Base-by-base conservation (phyloP, 2,113 vertebrate species). In the Carassius gibelio region DNA sequence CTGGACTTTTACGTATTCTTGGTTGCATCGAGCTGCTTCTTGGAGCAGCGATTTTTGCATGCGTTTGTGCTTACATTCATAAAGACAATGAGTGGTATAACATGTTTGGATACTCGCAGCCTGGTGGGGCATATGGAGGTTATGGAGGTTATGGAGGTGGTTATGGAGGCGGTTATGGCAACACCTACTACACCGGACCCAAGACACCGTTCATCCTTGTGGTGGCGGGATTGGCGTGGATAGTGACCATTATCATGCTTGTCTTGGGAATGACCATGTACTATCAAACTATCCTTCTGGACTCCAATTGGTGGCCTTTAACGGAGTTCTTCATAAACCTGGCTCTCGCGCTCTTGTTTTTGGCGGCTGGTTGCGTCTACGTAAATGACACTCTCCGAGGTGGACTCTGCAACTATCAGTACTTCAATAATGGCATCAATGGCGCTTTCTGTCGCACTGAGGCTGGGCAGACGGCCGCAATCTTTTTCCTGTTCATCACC, bases 241-340 rank as follows among this genome's bases (percentile, higher is more conserved):
- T 99, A 6, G 91, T 95, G 83, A 99, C 98, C 0, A 90, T 99
- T 4, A 97, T 97, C 0, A 3, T 99, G 10, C 89, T 99, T 5
- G 97, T 97, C 17, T 93, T 99, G 38, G 98, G 98, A 78, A 98
- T 99, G 98, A 97, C 97, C n/a, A 97, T 98, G 97, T 99, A 99
- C 89, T 99, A 99, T 90, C 96, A 96, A 52, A 97, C 96, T 13
- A 98, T 99, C 86, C 96, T 99, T 42, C 92, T 99, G 77, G 97
- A 98, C 90, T 98, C 98, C 2, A 91, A 8, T 87, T 99, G 98
- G 98, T 99, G 98, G 98, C 98, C 98, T 0, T 91, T 99, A 75
- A 99, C 98, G 0, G 98, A 99, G 91, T 99, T 99, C 0, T 95
- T 92, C 4, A 94, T 99, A 14, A 99, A 99, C 8, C 88, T 98